Conservation (phyloP, 2,888 invertebrate genomes). For the Ctenicera cuprea region DNA sequence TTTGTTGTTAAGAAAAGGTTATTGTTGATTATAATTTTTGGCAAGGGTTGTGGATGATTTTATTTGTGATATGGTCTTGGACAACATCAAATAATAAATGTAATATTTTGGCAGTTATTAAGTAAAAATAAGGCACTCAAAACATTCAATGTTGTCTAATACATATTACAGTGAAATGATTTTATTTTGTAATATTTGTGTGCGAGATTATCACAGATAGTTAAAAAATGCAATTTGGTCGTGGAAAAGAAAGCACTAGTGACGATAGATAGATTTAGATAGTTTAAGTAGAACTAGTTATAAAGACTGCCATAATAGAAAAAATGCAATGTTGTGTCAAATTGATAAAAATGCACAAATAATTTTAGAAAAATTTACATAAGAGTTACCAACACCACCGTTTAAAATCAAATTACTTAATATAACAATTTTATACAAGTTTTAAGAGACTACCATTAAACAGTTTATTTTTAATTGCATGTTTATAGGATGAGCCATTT, state of each 20-base stretch:
- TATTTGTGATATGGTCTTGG: too few species aligned
- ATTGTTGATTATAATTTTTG: not conserved
- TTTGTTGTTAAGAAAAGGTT: not conserved
- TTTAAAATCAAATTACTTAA: not conserved
- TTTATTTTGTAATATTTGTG: not conserved
- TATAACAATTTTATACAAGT: too few species aligned
- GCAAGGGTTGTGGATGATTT: too few species aligned
- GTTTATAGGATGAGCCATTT: too few species aligned
- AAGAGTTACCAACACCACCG: not conserved
- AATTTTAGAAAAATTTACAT: conserved; percentile 31
- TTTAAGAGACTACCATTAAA: too few species aligned
- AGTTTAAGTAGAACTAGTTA: conserved; percentile 22
- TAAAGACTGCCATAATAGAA: conserved; percentile 34
- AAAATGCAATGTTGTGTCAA: conserved; percentile 35
- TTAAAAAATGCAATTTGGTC: not conserved
- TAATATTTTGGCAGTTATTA: not conserved
- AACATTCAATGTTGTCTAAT: not conserved
- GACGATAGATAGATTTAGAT: conserved; percentile 19
- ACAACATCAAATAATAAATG: not conserved
- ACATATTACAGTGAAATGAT: not conserved
- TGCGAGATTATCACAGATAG: conserved; percentile 33
- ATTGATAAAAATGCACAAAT: conserved; percentile 25
- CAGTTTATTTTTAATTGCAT: not conserved
- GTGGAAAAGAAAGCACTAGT: conserved; percentile 2
- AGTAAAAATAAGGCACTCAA: not conserved